Base-by-base conservation (phyloP, 2,888 invertebrate species). In the Neoaliturus tenellus region DNA sequence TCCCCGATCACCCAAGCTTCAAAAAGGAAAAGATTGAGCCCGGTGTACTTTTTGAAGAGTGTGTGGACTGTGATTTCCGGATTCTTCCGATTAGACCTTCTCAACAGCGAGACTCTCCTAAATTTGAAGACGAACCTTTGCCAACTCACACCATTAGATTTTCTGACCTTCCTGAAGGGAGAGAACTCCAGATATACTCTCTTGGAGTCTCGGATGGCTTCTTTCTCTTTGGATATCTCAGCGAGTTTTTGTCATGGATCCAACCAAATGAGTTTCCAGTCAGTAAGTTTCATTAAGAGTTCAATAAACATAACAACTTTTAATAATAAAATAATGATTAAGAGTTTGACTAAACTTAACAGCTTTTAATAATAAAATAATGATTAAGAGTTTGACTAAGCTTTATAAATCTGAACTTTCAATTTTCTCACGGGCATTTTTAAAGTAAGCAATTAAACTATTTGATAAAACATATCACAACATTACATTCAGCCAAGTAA, bases 261-360 rank as follows among this genome's bases (percentile, higher is more conserved):
- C 93, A 94, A 89, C 94, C 94, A 3, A 92, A 93, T 88, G 93
- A 93, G 87, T 93, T 94, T 90, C 94, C 95, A 85, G 90, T 92
- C 83, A 94, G 95, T 95, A 90, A 93, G 91, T 90, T 8, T 3
- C 17, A 12, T 44, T 44, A n/a, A n/a, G n/a, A n/a, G n/a, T n/a
- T n/a, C n/a, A n/a, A n/a, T n/a, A n/a, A n/a, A n/a, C n/a, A n/a
- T n/a, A n/a, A n/a, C n/a, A n/a, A n/a, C n/a, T n/a, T n/a, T n/a
- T n/a, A n/a, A n/a, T n/a, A n/a, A n/a, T n/a, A n/a, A n/a, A n/a
- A n/a, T n/a, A n/a, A n/a, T n/a, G n/a, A n/a, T n/a, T n/a, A n/a
- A n/a, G n/a, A n/a, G n/a, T n/a, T n/a, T n/a, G n/a, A n/a, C n/a
- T n/a, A n/a, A n/a, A n/a, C n/a, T n/a, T n/a, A n/a, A n/a, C n/a